Base-by-base conservation (phyloP, 2,797 vertebrate species). In the Arrhamphus sclerolepis region DNA sequence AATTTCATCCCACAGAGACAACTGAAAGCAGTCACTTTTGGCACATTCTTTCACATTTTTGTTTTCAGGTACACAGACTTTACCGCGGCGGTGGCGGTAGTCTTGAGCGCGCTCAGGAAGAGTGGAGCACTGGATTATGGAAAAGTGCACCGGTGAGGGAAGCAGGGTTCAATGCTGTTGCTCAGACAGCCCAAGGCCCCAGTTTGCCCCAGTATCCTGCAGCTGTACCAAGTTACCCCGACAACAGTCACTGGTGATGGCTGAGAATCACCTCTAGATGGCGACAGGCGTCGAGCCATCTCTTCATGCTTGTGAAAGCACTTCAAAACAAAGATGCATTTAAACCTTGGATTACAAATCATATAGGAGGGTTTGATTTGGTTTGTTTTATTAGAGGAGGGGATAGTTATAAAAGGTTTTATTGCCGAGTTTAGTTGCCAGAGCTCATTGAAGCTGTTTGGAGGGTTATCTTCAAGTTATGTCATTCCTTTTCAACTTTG, bases 51-150 rank as follows among this genome's bases (percentile, higher is more conserved):
- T 59, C 10, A 22, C 1, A 9, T 5, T 22, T 55, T 24, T 46
- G 11, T 2, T 17, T 19, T 5, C 72, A 98, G 96, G 95, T 98
- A 22, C 96, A 98, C 81, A 92, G 92, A 68, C 75, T 97, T 76
- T 99, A 98, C 83, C 94, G 96, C 1, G 94, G 95, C 0, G 91
- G 82, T 0, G 96, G 96, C 0, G 97, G 97, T n/a, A 99, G 95
- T 75, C 80, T 98, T 57, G 83, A 93, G 82, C 96, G 94, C 26
- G 97, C 97, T 7, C 94, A 97, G 84, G 93, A 96, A 0, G 97
- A 99, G 84, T 99, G 97, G 97, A 94, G 84, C 80, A 89, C 88
- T 0, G 97, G 97, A 0, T 0, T 81, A 0, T 98, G 97, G 97
- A 95, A 93, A 77, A 94, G 87, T 4, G 93, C 96, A 0, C 89